These are phyloP conservation scores for Hybos culiciformis DNA, from an alignment of 2,888 invertebrate species.

Conservation along the genomic window DNA sequence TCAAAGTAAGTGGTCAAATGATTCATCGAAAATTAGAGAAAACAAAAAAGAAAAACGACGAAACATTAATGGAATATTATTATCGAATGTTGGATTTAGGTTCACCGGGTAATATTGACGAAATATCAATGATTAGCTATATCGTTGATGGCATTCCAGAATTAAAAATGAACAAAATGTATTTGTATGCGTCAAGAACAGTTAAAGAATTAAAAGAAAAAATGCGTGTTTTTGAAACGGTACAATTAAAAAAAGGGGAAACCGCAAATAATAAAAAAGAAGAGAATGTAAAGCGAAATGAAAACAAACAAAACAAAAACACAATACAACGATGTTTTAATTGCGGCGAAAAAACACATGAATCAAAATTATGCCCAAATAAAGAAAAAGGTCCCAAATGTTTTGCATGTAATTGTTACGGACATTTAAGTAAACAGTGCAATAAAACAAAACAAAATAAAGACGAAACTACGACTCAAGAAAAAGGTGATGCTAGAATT, in stretches of 20 bases:
- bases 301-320: background rate
- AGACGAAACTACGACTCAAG: background rate
- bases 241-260: background rate
- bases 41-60: slow-evolving; percentile 1
- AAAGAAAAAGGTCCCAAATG: slow-evolving; percentile 21
- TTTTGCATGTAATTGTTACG: slow-evolving; percentile 20
- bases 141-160: slow-evolving; percentile 4
- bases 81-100: slow-evolving; percentile 2
- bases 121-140: slow-evolving; percentile 2
- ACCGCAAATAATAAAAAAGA: background rate
- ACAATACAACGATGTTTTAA: slow-evolving; percentile 12
- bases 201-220: slow-evolving; percentile 4
- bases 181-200: slow-evolving; percentile 1
- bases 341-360: slow-evolving; percentile 11
- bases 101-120: background rate
- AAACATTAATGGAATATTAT: slow-evolving; percentile 1
- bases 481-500: no score
- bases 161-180: slow-evolving; percentile 1
- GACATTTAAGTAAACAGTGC: slow-evolving; percentile 14
- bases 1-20: background rate
- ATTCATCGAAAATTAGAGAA: background rate
- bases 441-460: background rate
- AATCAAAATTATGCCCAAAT: slow-evolving; percentile 6
- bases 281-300: background rate
- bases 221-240: slow-evolving; percentile 2